Conservation (phyloP, 2,888 invertebrate species). For the Alviniconcha strummeri region DNA sequence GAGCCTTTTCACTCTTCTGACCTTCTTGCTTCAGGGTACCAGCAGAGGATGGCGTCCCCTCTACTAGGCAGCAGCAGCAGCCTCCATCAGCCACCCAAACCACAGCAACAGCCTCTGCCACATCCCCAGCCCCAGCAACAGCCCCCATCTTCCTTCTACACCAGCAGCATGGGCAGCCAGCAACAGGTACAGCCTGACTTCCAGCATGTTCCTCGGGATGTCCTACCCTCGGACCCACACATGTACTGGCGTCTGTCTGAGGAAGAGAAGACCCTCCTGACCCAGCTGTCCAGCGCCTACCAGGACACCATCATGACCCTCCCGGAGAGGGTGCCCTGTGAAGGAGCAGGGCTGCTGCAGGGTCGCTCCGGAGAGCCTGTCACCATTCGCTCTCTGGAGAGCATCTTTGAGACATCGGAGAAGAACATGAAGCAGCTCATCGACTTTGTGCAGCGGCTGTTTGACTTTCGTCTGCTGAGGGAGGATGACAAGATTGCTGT, state of each 20-base stretch:
- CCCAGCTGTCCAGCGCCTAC: constrained; percentile 53
- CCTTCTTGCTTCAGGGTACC: background rate
- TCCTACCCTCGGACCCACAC: constrained; percentile 49
- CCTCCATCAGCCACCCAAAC: background rate
- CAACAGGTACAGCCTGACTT: constrained; percentile 20
- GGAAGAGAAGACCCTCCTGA: constrained; percentile 52
- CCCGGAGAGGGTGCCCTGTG: constrained; percentile 25
- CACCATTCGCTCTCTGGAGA: constrained; percentile 74
- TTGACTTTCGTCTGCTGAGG: constrained; percentile 92
- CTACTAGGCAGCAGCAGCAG: background rate
- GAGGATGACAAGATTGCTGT: constrained; percentile 94
- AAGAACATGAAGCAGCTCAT: constrained; percentile 88
- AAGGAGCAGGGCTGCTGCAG: background rate
- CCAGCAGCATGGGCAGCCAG: background rate
- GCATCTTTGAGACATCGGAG: constrained; percentile 81
- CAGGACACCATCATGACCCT: constrained; percentile 33
- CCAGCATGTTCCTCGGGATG: constrained; percentile 39
- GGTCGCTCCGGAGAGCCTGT: background rate
- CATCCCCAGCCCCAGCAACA: constrained; percentile 28
- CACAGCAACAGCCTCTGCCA: constrained; percentile 36
- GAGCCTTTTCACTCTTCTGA: background rate
- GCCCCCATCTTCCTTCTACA: background rate
- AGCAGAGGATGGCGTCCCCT: background rate
- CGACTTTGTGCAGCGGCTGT: constrained; percentile 79
- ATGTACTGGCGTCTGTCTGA: constrained; percentile 51